Percentiles rank a stretch among this genome's conserved stretches.
Evolutionary conservation across 2,888 invertebrate genomes (phyloP).

Genomic region (Elegia similella): DNA sequence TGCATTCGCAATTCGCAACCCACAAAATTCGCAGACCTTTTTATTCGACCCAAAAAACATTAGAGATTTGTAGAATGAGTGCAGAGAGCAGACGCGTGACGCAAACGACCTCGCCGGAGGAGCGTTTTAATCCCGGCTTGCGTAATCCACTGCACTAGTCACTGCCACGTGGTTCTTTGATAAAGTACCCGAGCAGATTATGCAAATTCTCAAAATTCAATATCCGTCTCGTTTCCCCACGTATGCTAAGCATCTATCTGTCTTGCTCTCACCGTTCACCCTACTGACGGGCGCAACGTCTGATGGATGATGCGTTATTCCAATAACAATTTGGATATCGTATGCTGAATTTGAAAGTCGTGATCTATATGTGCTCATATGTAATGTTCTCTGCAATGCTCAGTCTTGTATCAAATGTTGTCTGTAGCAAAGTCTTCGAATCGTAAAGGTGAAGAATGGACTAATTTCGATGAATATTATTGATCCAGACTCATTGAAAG

Average conservation of each 20-base stretch:
- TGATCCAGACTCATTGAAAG: no score
- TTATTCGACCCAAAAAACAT: conserved; percentile 11
- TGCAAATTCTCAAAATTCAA: conserved; percentile 78
- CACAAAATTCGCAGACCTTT: conserved; percentile 7
- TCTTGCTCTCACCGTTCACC: conserved; percentile 60
- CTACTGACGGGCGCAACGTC: conserved; percentile 64
- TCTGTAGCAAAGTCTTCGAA: background rate
- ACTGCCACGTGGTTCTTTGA: conserved; percentile 81
- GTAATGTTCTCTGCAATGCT: background rate
- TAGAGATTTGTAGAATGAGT: conserved; percentile 15
- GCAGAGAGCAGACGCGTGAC: conserved; percentile 39
- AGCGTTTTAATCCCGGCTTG: conserved; percentile 64
- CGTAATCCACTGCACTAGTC: conserved; percentile 80
- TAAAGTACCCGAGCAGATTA: conserved; percentile 80
- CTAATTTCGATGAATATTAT: no score
- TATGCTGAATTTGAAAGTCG: conserved; percentile 70
- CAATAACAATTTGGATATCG: conserved; percentile 79
- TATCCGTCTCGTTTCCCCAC: conserved; percentile 50
- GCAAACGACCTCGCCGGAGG: conserved; percentile 49
- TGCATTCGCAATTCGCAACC: background rate
- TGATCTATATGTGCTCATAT: conserved; percentile 25
- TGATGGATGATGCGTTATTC: conserved; percentile 82
- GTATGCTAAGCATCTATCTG: conserved; percentile 32
- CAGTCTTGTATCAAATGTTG: conserved; percentile 1
- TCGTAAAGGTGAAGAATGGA: background rate